These are phyloP conservation scores for Gymnothorax javanicus DNA, from an alignment of 2,797 vertebrate genomes.

Conservation along the genomic window DNA sequence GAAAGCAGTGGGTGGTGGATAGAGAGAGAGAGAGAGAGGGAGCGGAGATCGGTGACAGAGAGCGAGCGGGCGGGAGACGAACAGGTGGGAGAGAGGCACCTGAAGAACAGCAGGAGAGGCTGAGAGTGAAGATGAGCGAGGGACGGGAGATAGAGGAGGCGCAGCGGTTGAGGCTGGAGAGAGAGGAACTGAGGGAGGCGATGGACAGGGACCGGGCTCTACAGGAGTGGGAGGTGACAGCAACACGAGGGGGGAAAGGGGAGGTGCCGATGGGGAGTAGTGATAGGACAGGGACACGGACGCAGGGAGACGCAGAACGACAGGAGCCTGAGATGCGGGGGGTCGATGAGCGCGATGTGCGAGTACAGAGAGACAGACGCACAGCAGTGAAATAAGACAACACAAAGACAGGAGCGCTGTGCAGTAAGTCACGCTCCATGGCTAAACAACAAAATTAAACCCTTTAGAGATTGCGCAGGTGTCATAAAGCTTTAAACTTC, in stretches of 20 bases:
- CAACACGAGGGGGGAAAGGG: not conserved
- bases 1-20: not conserved
- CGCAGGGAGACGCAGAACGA: not conserved
- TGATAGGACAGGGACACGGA: not conserved
- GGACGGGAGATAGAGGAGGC: not conserved
- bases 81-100: not conserved
- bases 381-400: not conserved
- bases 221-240: not conserved
- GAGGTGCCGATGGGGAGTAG: not conserved
- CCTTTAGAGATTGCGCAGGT: not conserved
- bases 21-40: not conserved
- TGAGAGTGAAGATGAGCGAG: not conserved
- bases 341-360: not conserved
- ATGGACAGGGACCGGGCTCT: not conserved
- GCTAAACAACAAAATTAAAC: not conserved
- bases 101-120: not conserved
- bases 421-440: not conserved
- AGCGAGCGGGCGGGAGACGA: constrained; percentile 2
- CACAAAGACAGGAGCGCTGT: not conserved
- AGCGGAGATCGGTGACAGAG: not conserved
- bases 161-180: not conserved
- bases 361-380: too few relatives aligned
- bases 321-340: not conserved
- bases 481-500: not conserved
- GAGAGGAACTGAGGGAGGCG: not conserved